These are phyloP conservation scores for Phaedon cochleariae DNA, from an alignment of 2,888 invertebrate species.

Conservation along the genomic window DNA sequence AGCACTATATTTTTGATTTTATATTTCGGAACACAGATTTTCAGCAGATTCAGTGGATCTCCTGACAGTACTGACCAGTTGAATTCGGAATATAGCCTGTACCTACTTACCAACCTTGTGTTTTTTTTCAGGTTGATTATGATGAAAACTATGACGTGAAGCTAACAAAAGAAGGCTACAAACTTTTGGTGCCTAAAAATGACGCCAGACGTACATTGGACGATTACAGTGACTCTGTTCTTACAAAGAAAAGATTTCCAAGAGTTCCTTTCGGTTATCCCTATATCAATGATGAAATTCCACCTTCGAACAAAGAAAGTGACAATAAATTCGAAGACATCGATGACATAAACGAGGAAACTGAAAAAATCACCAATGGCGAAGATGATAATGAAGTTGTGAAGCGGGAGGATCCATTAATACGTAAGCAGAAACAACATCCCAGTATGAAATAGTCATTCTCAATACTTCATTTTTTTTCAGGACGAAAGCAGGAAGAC, in stretches of 20 bases:
- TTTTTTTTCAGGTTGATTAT: slow-evolving; percentile 12
- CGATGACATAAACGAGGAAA: background rate
- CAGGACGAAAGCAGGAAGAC: too few relatives aligned
- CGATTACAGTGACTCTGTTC: slow-evolving; percentile 1
- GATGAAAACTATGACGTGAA: slow-evolving; percentile 17
- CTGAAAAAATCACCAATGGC: background rate
- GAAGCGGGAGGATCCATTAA: background rate
- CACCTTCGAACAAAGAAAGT: background rate
- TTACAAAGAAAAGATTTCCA: slow-evolving; percentile 4
- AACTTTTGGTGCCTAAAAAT: slow-evolving; percentile 20
- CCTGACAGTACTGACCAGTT: too few relatives aligned
- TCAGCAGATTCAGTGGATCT: too few relatives aligned
- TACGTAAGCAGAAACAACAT: too few relatives aligned
- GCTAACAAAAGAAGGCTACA: slow-evolving; percentile 21
- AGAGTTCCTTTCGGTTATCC: slow-evolving; percentile 12
- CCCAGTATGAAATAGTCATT: too few relatives aligned
- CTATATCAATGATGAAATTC: slow-evolving; percentile 24
- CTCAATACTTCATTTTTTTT: too few relatives aligned
- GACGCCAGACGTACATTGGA: background rate
- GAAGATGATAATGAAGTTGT: background rate
- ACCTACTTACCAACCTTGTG: background rate
- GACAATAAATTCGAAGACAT: background rate
- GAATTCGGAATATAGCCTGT: too few relatives aligned
- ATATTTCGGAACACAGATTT: too few relatives aligned
- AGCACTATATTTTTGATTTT: too few relatives aligned